These are phyloP conservation scores for Standfussiana lucernea DNA, from an alignment of 2,888 invertebrate species.

Conservation along the genomic window DNA sequence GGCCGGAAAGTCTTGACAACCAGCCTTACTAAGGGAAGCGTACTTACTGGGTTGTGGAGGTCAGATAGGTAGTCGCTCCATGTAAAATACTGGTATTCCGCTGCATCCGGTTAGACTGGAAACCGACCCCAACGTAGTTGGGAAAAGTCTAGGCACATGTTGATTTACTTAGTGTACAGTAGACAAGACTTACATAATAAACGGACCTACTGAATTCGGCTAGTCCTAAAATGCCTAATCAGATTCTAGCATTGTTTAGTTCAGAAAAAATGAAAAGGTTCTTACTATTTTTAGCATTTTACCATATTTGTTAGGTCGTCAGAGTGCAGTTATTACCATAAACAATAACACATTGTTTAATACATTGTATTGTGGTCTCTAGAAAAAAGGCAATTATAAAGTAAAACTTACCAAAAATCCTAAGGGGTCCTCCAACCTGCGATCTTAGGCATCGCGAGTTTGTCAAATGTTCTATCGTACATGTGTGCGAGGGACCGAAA, in stretches of 20 bases:
- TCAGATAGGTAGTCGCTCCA: too few relatives aligned
- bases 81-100: too few relatives aligned
- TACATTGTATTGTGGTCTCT: too few relatives aligned
- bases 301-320: background rate
- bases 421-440: too few relatives aligned
- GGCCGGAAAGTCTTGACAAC: background rate
- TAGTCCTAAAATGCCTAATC: background rate
- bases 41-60: background rate
- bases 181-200: background rate
- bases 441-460: background rate
- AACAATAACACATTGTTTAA: too few relatives aligned
- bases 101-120: too few relatives aligned
- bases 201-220: background rate
- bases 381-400: too few relatives aligned
- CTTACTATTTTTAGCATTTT: background rate
- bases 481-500: background rate
- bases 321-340: background rate
- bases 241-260: conserved; percentile 13
- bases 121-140: too few relatives aligned
- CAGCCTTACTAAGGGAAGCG: background rate
- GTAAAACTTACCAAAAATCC: too few relatives aligned
- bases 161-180: background rate
- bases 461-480: background rate
- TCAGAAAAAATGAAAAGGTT: background rate
- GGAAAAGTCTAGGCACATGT: background rate